Percentiles rank a stretch among this genome's conserved stretches.
Evolutionary conservation across 2,888 invertebrate species (phyloP).

Genomic region (Heliothis peltigera): DNA sequence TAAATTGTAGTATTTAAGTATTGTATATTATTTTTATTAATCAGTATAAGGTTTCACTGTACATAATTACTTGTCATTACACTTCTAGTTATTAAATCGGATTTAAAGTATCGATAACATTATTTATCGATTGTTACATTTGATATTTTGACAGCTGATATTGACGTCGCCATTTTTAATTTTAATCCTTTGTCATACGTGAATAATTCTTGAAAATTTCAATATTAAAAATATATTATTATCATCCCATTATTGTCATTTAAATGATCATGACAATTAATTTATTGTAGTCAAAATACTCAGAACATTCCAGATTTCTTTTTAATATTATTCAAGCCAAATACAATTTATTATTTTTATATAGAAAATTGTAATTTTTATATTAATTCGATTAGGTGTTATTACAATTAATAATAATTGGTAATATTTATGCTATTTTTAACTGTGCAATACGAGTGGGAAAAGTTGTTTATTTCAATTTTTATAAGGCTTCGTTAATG

Average conservation of each 20-base stretch:
- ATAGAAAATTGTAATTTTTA: constrained; percentile 69
- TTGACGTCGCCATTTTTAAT: constrained; percentile 53
- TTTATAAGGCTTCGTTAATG: constrained; percentile 73
- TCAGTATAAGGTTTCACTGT: constrained; percentile 85
- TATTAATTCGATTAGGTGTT: constrained; percentile 76
- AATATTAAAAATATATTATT: constrained; percentile 6
- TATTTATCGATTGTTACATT: constrained; percentile 30
- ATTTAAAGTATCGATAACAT: constrained; percentile 57
- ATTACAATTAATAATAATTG: constrained; percentile 70
- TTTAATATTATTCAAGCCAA: constrained; percentile 67
- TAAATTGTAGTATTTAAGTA: constrained; percentile 73
- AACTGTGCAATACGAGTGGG: constrained; percentile 87
- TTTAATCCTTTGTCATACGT: constrained; percentile 23
- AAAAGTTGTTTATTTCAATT: constrained; percentile 81
- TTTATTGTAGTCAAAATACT: constrained; percentile 68
- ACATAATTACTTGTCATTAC: constrained; percentile 75
- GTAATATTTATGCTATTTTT: constrained; percentile 83
- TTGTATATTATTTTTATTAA: constrained; percentile 81
- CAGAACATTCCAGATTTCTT: constrained; percentile 68
- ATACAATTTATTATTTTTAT: constrained; percentile 68
- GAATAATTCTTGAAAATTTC: constrained; percentile 21
- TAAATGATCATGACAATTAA: constrained; percentile 66
- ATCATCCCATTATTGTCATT: constrained; percentile 48
- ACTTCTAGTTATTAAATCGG: constrained; percentile 62
- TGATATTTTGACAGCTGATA: constrained; percentile 50